Evolutionary conservation across 2,113 vertebrate species (phyloP).

Genomic region (Ondatra zibethicus): DNA sequence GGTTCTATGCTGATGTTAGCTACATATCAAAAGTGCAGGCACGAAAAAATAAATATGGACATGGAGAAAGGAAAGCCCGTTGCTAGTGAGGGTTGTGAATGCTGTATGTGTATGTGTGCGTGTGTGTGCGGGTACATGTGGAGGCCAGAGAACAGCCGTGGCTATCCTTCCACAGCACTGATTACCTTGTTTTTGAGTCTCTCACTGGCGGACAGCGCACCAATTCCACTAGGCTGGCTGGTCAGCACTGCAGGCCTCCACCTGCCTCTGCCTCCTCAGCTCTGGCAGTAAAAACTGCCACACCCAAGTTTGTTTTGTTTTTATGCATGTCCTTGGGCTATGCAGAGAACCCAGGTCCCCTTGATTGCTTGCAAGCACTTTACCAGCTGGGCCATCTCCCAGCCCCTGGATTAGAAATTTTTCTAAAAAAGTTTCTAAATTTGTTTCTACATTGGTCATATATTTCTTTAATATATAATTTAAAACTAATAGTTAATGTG

Average conservation of each 20-base stretch:
- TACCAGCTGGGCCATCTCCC: not conserved
- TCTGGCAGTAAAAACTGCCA: not conserved
- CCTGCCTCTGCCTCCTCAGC: not conserved
- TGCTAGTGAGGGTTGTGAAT: not conserved
- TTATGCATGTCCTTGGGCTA: not conserved
- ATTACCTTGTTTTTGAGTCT: not conserved
- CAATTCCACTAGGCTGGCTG: not conserved
- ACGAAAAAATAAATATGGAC: constrained; percentile 2
- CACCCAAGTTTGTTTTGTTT: not conserved
- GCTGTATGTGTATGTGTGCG: not conserved
- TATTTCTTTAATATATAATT: constrained; percentile 4
- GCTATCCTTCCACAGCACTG: not conserved
- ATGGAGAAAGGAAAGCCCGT: constrained; percentile 7
- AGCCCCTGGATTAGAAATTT: not conserved
- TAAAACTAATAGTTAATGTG: not conserved
- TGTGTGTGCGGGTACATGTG: not conserved
- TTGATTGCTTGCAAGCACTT: too few relatives aligned
- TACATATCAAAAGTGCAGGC: not conserved
- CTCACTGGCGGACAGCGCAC: too few relatives aligned
- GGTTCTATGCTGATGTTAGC: not conserved
- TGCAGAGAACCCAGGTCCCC: not conserved
- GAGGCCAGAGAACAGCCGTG: too few relatives aligned
- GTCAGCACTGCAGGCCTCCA: not conserved
- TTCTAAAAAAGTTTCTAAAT: not conserved
- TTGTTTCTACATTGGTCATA: not conserved